phyloP scores from a whole-genome alignment of 1,140 invertebrate genomes.

The Colletes latitarsis region DNA sequence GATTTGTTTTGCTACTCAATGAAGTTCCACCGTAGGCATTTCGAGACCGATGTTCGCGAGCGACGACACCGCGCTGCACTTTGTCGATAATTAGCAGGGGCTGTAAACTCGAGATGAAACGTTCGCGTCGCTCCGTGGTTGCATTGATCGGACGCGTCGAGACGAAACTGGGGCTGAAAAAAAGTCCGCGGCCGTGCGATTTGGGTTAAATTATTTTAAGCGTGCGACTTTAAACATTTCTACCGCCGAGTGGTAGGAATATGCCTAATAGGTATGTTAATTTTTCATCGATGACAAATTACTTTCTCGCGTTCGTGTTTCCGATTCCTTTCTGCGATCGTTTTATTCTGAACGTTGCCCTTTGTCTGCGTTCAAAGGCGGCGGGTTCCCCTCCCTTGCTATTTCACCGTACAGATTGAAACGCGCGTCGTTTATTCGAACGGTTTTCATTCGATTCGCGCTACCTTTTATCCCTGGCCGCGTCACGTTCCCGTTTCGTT shows the following conservation, averaged over 20 bases:
- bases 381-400: neutral
- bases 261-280: neutral
- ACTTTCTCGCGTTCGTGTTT: neutral
- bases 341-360: neutral
- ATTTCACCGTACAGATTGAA: constrained; percentile 1
- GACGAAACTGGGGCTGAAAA: too few species aligned
- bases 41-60: neutral
- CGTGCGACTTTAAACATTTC: too few species aligned
- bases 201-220: too few species aligned
- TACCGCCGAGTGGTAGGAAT: too few species aligned
- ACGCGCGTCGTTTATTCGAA: constrained; percentile 7
- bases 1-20: neutral
- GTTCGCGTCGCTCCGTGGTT: neutral
- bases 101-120: neutral
- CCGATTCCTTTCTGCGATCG: neutral
- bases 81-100: constrained; percentile 20
- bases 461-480: neutral
- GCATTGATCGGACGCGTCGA: neutral
- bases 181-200: too few species aligned
- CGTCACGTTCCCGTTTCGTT: neutral
- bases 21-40: neutral
- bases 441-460: constrained; percentile 12
- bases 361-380: neutral
- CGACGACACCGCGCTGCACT: constrained; percentile 17
- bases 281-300: neutral